phyloP scores from a whole-genome alignment of 2,113 vertebrate genomes.

The Dipodomys ordii region DNA sequence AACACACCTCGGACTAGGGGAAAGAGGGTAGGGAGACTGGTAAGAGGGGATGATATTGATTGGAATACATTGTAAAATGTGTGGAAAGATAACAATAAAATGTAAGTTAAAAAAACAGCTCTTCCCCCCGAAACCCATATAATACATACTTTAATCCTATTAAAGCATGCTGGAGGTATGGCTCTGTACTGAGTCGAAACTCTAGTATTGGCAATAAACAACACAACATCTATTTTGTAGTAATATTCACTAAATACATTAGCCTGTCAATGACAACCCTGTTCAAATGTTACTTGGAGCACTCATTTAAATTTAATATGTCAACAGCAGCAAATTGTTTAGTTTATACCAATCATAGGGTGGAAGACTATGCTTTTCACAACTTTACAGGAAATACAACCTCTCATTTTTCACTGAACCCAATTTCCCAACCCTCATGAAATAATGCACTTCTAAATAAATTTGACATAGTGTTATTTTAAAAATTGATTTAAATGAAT shows the following conservation, averaged over 20 bases:
- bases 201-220: background rate
- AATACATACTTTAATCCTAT: background rate
- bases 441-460: slow-evolving; percentile 15
- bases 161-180: background rate
- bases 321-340: background rate
- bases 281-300: slow-evolving; percentile 35
- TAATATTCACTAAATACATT: slow-evolving; percentile 21
- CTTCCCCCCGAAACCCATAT: no score
- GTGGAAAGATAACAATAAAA: no score
- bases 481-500: slow-evolving; percentile 35
- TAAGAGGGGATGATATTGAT: no score
- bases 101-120: no score
- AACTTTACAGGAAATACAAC: background rate
- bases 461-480: background rate
- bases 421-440: background rate
- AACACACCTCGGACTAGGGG: no score
- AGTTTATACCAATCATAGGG: background rate
- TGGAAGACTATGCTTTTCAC: background rate
- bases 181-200: no score
- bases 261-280: background rate
- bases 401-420: background rate
- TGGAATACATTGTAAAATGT: no score
- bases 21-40: no score
- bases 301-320: slow-evolving; percentile 29
- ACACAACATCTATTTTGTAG: background rate